phyloP scores from a whole-genome alignment of 1,140 invertebrate genomes.

The Drosophila kohkoa region DNA sequence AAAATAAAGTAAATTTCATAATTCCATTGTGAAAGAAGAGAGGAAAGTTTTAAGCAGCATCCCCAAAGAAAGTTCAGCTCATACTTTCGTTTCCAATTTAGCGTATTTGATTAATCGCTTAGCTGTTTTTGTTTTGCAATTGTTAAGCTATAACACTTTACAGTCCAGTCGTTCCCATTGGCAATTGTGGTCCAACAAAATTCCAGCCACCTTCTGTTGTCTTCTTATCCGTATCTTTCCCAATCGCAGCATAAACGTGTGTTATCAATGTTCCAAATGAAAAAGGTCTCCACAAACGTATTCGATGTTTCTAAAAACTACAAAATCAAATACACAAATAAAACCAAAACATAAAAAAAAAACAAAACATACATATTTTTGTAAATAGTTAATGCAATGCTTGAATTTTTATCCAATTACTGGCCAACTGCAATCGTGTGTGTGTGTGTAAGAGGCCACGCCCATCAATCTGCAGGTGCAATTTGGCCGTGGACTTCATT shows the following conservation, averaged over 20 bases:
- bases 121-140: constrained; percentile 75
- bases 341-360: constrained; percentile 33
- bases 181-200: constrained; percentile 30
- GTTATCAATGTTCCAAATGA: constrained; percentile 60
- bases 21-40: constrained; percentile 30
- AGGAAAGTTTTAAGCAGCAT: constrained; percentile 33
- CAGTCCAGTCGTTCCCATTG: constrained; percentile 1
- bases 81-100: constrained; percentile 11
- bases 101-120: constrained; percentile 48
- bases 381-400: constrained; percentile 76
- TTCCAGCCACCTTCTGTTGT: constrained; percentile 43
- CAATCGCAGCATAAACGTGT: constrained; percentile 42
- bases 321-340: constrained; percentile 23
- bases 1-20: constrained; percentile 26
- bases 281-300: constrained; percentile 62
- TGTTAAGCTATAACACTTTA: constrained; percentile 72
- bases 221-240: constrained; percentile 22
- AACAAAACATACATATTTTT: constrained; percentile 68
- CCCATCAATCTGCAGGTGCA: constrained; percentile 25
- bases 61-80: constrained; percentile 19
- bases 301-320: constrained; percentile 63
- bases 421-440: constrained; percentile 62
- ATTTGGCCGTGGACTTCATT: constrained; percentile 52
- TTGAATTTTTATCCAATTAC: constrained; percentile 71
- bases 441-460: constrained; percentile 27